A percentile compares a stretch with the other conserved stretches of the same genome.
phyloP scores from a whole-genome alignment of 1,140 invertebrate species.

The Drosophila equinoxialis region DNA sequence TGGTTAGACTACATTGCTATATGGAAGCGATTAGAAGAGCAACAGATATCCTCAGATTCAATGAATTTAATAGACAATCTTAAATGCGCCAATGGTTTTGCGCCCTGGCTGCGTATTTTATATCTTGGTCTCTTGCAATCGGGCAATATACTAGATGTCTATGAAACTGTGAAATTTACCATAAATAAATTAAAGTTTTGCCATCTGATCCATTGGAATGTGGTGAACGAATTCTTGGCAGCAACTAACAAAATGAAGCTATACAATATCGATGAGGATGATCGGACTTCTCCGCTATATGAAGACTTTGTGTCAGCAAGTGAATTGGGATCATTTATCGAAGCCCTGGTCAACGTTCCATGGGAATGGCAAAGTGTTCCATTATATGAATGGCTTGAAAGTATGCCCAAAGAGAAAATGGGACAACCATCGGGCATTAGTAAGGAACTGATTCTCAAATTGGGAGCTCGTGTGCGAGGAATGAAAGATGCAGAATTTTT shows the following conservation, averaged over 20 bases:
- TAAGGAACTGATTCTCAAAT: background rate
- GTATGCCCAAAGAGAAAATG: background rate
- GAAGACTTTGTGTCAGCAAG: background rate
- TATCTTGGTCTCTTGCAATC: conserved; percentile 80
- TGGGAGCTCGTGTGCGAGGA: no score
- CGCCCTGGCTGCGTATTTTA: conserved; percentile 82
- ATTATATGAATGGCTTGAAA: background rate
- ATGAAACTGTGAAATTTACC: conserved; percentile 79
- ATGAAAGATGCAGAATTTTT: no score
- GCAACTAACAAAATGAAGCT: conserved; percentile 67
- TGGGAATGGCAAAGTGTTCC: background rate
- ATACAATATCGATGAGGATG: conserved; percentile 49
- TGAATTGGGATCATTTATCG: conserved; percentile 24
- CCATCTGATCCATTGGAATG: conserved; percentile 24
- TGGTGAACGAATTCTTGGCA: conserved; percentile 54
- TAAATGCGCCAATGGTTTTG: conserved; percentile 63
- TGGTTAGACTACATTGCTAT: conserved; percentile 73
- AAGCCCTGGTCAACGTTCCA: conserved; percentile 28
- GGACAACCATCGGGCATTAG: background rate
- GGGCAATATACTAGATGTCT: conserved; percentile 83
- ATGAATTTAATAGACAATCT: conserved; percentile 83
- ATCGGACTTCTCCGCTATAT: conserved; percentile 22
- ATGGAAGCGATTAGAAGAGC: conserved; percentile 86
- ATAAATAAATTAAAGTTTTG: conserved; percentile 31
- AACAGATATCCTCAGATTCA: conserved; percentile 83